Conservation (phyloP, 2,113 vertebrate genomes). For the Cyanoderma ruficeps region DNA sequence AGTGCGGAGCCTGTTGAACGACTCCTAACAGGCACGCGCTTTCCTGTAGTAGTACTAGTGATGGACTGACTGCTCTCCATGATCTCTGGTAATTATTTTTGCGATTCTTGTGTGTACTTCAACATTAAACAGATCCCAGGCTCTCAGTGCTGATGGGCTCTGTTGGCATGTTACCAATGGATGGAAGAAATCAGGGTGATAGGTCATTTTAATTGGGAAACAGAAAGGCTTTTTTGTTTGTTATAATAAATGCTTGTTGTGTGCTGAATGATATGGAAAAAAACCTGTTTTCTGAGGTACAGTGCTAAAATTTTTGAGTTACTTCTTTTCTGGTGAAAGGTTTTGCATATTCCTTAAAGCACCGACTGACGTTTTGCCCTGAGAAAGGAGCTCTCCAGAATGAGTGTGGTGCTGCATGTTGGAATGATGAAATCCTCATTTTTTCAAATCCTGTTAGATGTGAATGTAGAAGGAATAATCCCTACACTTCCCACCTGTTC, state of each 20-base stretch:
- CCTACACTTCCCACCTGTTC: not conserved
- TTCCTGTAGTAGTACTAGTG: not conserved
- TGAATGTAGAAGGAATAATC: not conserved
- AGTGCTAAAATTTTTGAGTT: not conserved
- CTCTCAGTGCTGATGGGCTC: not conserved
- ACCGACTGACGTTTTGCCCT: accelerated
- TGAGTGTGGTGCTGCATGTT: not conserved
- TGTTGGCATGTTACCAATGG: not conserved
- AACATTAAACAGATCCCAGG: not conserved
- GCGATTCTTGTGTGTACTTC: not conserved
- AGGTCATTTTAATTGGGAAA: not conserved
- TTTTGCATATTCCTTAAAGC: not conserved
- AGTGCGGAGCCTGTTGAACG: not conserved
- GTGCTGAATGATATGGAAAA: not conserved
- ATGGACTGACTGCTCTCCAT: not conserved
- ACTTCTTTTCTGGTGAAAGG: not conserved
- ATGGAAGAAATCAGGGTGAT: not conserved
- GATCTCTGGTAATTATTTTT: not conserved
- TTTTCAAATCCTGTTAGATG: not conserved
- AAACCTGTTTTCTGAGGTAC: not conserved
- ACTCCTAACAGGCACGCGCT: not conserved
- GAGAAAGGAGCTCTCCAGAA: constrained; percentile 29
- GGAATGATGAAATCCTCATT: not conserved
- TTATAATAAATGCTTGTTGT: not conserved
- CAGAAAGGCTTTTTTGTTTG: not conserved